A percentile compares a stretch with the other conserved stretches of the same genome.
These are phyloP conservation scores for Nerophis ophidion DNA, from an alignment of 2,113 vertebrate genomes.

Conservation along the genomic window DNA sequence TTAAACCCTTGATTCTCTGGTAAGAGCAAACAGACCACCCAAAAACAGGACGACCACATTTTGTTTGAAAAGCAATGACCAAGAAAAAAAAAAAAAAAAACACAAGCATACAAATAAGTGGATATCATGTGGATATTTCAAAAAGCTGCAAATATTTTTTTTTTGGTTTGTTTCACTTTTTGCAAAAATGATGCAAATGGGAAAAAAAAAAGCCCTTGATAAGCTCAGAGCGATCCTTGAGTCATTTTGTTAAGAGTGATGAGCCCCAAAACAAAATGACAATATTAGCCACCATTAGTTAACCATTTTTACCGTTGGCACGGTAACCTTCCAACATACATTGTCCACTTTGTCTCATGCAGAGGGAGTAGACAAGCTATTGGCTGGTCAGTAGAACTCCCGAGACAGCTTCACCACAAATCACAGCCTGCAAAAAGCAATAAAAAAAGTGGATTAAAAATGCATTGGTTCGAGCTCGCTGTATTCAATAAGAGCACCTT, in stretches of 20 bases:
- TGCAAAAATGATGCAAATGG: conserved; percentile 7
- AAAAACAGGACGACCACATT: conserved; percentile 3
- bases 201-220: conserved; percentile 5
- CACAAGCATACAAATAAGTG: conserved; percentile 9
- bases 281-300: not conserved
- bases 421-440: not conserved
- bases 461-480: not conserved
- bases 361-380: not conserved
- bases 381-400: not conserved
- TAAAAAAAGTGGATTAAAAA: not conserved
- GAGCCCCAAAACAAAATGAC: no score
- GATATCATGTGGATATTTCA: not conserved
- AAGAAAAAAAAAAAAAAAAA: not conserved
- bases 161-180: conserved; percentile 31
- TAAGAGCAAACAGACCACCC: not conserved
- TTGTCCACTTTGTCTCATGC: not conserved
- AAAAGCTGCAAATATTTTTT: conserved; percentile 8
- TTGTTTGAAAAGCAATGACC: conserved; percentile 22
- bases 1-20: not conserved
- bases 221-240: no score
- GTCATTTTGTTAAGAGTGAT: no score
- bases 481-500: conserved; percentile 2
- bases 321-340: not conserved
- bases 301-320: not conserved
- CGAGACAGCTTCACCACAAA: not conserved